A percentile compares a stretch with the other conserved stretches of the same genome.
Conservation (phyloP, 2,797 vertebrate species). For the Myiothlypis coronata region DNA sequence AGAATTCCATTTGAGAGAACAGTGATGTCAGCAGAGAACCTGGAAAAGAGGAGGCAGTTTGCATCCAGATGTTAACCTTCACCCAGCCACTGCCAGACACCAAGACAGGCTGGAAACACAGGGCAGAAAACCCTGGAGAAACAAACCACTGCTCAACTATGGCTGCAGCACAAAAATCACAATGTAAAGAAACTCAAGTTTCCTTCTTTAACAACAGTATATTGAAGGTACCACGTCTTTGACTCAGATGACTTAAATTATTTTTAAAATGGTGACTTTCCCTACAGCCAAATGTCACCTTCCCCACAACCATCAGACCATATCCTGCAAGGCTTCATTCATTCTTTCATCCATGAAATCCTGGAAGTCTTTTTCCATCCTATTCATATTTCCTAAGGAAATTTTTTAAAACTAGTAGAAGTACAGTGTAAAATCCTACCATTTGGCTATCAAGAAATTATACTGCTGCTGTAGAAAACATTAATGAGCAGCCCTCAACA, state of each 20-base stretch:
- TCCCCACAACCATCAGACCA: neutral
- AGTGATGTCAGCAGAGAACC: neutral
- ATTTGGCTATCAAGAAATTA: neutral
- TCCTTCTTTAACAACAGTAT: neutral
- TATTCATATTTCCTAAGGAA: neutral
- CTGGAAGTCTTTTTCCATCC: neutral
- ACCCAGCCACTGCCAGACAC: neutral
- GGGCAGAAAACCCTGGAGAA: neutral
- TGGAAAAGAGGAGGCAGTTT: neutral
- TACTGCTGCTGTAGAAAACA: neutral
- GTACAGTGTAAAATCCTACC: neutral
- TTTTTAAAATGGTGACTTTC: neutral
- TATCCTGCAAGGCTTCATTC: neutral
- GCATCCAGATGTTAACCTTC: neutral
- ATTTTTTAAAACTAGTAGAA: neutral
- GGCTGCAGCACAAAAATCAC: neutral
- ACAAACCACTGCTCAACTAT: neutral
- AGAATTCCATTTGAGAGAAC: neutral
- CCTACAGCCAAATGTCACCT: neutral
- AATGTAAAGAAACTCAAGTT: neutral
- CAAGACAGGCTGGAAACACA: neutral
- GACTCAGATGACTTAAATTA: accelerated
- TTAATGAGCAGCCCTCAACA: neutral
- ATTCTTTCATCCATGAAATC: neutral
- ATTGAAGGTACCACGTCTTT: neutral